Percentiles rank a stretch among this genome's conserved stretches.
These are phyloP conservation scores for Melinaea marsaeus DNA, from an alignment of 2,888 invertebrate species.

Conservation along the genomic window DNA sequence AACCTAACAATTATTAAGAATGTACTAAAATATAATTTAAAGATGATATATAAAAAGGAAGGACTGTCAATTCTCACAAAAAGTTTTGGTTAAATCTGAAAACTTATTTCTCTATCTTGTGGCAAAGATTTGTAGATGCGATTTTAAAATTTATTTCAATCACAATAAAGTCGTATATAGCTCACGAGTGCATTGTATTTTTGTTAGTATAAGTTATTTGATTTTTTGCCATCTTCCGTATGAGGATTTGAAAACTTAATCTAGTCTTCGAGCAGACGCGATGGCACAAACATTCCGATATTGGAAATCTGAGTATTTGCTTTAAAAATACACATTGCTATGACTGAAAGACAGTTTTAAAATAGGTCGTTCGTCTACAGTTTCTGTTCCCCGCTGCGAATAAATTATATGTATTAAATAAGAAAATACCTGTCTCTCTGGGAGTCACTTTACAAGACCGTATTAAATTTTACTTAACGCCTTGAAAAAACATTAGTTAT, in stretches of 20 bases:
- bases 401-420: too few relatives aligned
- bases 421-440: too few relatives aligned
- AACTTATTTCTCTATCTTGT: slow-evolving; percentile 2
- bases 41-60: too few relatives aligned
- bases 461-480: slow-evolving; percentile 1
- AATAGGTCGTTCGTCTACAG: slow-evolving; percentile 51
- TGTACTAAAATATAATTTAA: too few relatives aligned
- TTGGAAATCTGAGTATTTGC: slow-evolving; percentile 53
- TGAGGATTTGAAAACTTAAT: slow-evolving; percentile 33
- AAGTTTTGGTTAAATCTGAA: slow-evolving; percentile 3
- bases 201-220: slow-evolving; percentile 24
- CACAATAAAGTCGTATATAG: slow-evolving; percentile 8
- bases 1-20: too few relatives aligned
- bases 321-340: slow-evolving; percentile 45
- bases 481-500: neutral
- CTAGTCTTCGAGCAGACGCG: slow-evolving; percentile 26
- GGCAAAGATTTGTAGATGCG: neutral
- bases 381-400: slow-evolving; percentile 33
- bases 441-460: too few relatives aligned
- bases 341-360: slow-evolving; percentile 47
- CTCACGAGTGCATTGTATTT: slow-evolving; percentile 15
- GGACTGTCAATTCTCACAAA: slow-evolving; percentile 1
- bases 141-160: neutral
- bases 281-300: slow-evolving; percentile 42
- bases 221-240: slow-evolving; percentile 26